Conservation (phyloP, 2,888 invertebrate genomes). For the Horisme vitalbata region DNA sequence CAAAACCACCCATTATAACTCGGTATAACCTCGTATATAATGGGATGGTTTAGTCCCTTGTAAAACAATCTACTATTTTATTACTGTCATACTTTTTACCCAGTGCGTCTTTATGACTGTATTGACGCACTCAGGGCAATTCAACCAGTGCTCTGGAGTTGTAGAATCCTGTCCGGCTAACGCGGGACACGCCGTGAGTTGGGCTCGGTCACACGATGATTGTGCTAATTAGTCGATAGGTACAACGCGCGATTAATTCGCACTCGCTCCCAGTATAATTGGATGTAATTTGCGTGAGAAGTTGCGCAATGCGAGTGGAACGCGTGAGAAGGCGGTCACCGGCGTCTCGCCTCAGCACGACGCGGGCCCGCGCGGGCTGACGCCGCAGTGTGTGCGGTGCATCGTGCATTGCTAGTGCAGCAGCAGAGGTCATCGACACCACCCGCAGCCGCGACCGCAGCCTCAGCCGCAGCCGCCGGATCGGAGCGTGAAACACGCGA, state of each 20-base stretch:
- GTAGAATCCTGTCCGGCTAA: not conserved
- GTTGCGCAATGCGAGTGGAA: conserved; percentile 11
- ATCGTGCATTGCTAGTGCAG: conserved; percentile 1
- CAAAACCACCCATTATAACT: no score
- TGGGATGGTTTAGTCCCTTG: no score
- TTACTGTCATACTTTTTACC: no score
- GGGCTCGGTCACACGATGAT: conserved; percentile 30
- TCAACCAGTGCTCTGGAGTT: no score
- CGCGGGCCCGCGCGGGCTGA: no score
- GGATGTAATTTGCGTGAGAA: conserved; percentile 48
- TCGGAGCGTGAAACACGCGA: not conserved
- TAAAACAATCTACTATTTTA: no score
- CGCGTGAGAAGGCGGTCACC: not conserved
- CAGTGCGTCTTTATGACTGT: no score
- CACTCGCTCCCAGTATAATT: conserved; percentile 34
- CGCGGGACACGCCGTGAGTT: not conserved
- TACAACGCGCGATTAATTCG: conserved; percentile 33
- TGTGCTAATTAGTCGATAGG: conserved; percentile 28
- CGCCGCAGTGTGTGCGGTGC: no score
- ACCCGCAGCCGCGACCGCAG: not conserved
- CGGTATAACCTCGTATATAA: no score
- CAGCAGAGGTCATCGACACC: conserved; percentile 7
- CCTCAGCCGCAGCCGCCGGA: not conserved
- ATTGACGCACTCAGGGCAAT: no score
- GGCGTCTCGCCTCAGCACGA: no score